Conservation (phyloP, 2,113 vertebrate species). For the Felis catus region DNA sequence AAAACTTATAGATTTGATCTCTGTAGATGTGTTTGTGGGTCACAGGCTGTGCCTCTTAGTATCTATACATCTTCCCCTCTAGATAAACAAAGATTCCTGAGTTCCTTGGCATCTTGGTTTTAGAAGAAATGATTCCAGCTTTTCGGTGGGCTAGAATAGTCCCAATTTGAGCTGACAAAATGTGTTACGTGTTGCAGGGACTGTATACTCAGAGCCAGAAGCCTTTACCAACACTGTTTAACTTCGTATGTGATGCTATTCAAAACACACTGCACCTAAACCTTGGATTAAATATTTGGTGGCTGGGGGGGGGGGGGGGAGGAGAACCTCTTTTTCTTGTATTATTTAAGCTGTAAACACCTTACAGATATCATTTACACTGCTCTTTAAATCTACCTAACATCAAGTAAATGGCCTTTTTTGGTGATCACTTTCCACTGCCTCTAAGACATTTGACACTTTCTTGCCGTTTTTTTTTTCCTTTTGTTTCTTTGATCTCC, state of each 20-base stretch:
- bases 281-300: neutral
- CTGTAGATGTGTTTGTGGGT: neutral
- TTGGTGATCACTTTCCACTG: neutral
- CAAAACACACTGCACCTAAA: neutral
- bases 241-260: neutral
- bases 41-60: neutral
- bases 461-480: neutral
- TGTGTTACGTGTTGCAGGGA: neutral
- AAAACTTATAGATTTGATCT: neutral
- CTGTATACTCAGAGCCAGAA: neutral
- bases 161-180: neutral
- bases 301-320: no score
- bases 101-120: neutral
- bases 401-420: neutral
- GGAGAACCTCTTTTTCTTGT: neutral
- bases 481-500: neutral
- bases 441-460: neutral
- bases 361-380: neutral
- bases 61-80: neutral
- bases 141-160: neutral
- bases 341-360: neutral
- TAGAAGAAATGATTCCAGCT: neutral
- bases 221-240: neutral
- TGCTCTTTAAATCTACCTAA: neutral
- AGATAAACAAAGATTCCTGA: neutral